Conservation (phyloP, 2,113 vertebrate genomes). For the Dinomys branickii region DNA sequence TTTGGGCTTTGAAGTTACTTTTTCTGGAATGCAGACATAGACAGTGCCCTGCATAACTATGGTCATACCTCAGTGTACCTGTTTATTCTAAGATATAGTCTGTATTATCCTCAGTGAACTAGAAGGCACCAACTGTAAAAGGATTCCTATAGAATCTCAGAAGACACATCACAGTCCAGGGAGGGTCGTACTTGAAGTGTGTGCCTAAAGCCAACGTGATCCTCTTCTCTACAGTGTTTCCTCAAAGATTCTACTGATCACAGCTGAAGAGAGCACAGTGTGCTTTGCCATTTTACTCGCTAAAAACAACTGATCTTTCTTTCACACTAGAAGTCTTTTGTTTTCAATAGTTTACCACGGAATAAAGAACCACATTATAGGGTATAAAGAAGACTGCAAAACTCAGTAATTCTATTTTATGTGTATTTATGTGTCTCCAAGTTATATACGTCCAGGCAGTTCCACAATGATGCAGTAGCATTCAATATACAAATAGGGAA, state of each 20-base stretch:
- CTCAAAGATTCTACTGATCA: accelerated
- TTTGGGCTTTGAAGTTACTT: background rate
- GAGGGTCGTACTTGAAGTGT: background rate
- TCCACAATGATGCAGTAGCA: background rate
- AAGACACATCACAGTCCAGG: background rate
- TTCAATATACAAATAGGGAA: background rate
- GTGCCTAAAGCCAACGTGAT: background rate
- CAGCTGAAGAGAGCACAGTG: background rate
- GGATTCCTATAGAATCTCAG: background rate
- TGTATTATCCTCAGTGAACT: background rate
- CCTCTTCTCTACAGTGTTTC: background rate
- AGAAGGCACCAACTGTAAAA: background rate
- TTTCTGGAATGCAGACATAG: background rate
- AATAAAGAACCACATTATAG: too few species aligned
- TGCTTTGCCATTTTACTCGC: background rate
- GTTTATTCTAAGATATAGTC: background rate
- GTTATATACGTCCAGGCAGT: too few species aligned
- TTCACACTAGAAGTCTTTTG: too few species aligned
- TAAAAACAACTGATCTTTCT: too few species aligned
- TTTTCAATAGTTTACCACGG: background rate
- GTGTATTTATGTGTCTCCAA: background rate
- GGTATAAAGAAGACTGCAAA: background rate
- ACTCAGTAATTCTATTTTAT: background rate
- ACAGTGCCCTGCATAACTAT: background rate
- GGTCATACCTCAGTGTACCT: background rate